Evolutionary conservation across 2,888 invertebrate genomes (phyloP).

Genomic region (Herminia tarsipennalis): DNA sequence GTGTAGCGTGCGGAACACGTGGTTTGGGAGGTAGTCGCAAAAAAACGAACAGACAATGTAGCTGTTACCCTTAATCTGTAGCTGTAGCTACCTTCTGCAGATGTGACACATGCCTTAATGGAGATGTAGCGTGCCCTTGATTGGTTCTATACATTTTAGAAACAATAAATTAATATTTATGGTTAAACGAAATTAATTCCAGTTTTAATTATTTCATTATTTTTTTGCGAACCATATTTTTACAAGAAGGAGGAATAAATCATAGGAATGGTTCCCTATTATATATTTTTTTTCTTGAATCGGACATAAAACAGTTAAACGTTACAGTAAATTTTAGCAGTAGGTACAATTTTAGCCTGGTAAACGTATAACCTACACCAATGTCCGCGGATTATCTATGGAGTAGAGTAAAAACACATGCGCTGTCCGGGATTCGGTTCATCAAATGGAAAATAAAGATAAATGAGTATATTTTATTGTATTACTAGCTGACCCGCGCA

Average conservation of each 20-base stretch:
- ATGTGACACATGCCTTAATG: constrained; percentile 36
- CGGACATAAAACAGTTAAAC: too few relatives aligned
- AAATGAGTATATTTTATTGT: too few relatives aligned
- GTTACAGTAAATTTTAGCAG: too few relatives aligned
- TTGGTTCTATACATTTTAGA: constrained; percentile 6
- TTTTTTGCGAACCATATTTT: neutral
- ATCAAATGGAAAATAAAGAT: too few relatives aligned
- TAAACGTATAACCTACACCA: too few relatives aligned
- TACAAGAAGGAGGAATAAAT: neutral
- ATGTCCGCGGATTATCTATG: too few relatives aligned
- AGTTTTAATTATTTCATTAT: neutral
- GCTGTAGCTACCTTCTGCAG: constrained; percentile 34
- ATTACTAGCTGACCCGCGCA: too few relatives aligned
- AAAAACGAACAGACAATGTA: constrained; percentile 55
- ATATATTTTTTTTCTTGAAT: too few relatives aligned
- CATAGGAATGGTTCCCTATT: too few relatives aligned
- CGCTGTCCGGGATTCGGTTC: too few relatives aligned
- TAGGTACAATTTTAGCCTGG: too few relatives aligned
- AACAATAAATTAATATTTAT: constrained; percentile 5
- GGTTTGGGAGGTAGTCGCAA: constrained; percentile 63
- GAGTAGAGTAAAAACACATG: too few relatives aligned
- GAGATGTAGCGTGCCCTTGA: constrained; percentile 10
- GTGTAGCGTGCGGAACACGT: constrained; percentile 76
- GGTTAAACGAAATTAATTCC: neutral
- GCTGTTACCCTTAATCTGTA: constrained; percentile 49